Percentiles rank a stretch among this genome's conserved stretches.
Conservation (phyloP, 2,797 vertebrate species). For the Calcarius lapponicus region DNA sequence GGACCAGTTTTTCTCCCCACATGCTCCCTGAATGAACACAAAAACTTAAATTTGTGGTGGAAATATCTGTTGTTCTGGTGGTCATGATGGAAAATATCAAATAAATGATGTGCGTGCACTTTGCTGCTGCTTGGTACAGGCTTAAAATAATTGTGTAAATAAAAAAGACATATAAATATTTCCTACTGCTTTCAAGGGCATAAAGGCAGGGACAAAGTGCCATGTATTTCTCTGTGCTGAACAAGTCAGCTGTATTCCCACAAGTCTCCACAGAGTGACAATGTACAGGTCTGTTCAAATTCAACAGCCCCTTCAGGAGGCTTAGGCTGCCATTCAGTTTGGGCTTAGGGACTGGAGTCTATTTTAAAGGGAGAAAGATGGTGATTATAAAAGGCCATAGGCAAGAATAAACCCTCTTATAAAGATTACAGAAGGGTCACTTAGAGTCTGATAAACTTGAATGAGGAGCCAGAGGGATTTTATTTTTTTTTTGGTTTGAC, state of each 20-base stretch:
- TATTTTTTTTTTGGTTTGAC: background rate
- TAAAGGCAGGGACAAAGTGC: background rate
- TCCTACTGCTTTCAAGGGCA: background rate
- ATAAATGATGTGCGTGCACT: background rate
- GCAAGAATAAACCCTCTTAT: background rate
- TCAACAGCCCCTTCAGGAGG: background rate
- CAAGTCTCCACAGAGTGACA: background rate
- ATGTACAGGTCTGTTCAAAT: background rate
- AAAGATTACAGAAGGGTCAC: background rate
- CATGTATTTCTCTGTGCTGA: background rate
- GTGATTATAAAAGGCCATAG: background rate
- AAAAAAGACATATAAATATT: background rate
- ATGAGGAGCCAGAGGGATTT: background rate
- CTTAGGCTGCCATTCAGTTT: background rate
- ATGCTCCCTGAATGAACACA: background rate
- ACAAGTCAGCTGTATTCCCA: background rate
- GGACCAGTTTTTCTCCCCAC: background rate
- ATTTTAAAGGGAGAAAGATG: conserved; percentile 1
- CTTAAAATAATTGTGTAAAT: background rate
- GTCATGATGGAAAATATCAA: background rate
- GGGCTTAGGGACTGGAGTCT: background rate
- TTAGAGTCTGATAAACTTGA: background rate
- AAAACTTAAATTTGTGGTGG: background rate
- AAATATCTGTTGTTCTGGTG: background rate
- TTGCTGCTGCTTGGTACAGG: background rate